Base-by-base conservation (phyloP, 2,797 vertebrate species). In the Acomys russatus region DNA sequence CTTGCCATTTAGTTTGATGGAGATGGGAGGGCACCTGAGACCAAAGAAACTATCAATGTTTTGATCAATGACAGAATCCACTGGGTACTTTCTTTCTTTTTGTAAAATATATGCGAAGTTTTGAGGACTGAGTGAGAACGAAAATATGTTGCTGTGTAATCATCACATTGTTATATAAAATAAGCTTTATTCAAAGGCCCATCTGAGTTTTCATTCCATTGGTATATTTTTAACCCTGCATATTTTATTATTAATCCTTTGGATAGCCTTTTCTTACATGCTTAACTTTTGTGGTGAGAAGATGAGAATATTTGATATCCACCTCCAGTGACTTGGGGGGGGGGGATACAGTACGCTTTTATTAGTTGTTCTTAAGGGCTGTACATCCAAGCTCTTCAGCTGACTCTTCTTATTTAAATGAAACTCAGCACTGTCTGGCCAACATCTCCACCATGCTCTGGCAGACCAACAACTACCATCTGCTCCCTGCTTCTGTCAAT, bases 101-200 rank as follows among this genome's bases (percentile, higher is more conserved):
- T 82, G 14, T 71, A 91, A 87, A 35, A 90, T 87, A 2, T 86
- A 73, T 84, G 51, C 80, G 22, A 38, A 84, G 7, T 33, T 20
- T 80, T 95, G 73, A 94, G 28, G 70, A 86, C 4, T 54, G 76
- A 90, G 23, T 3, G 88, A 28, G 80, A 95, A 95, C 76, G 35
- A 94, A 91, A 87, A 91, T 25, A 74, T 61, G 80, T 28, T 54
- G 77, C 54, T 79, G 68, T 49, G 14, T 76, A 94, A 77, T 87
- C 66, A 74, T 61, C 22, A 77, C 49, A 56, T 90, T 80, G 49
- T n/a, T 74, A 59, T 76, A 78, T 88, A 76, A 91, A 87, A 66
- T 9, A 76, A 25, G 1, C 25, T 64, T 92, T 95, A 82, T 83
- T 84, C 33, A 79, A 94, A 90, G 33, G 76, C 14, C 38, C 85